Evolutionary conservation across 2,888 invertebrate genomes (phyloP), one percentile per base, ranked within the genome.

Genomic region (Apocheima hispidaria): DNA sequence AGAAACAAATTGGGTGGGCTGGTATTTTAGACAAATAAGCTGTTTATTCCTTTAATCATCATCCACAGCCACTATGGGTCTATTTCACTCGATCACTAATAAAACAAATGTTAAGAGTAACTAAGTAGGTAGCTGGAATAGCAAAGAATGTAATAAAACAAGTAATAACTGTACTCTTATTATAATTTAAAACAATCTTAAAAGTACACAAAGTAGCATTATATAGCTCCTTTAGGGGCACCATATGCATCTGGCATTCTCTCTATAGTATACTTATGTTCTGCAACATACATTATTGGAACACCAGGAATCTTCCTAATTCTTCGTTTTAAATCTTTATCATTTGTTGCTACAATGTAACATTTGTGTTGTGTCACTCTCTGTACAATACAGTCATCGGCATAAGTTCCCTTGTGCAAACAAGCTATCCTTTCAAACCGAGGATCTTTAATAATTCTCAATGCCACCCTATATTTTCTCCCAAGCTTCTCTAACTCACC

Each of bases 221-320:
- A 93, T 74, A 93, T 88, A 59, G 93, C 93, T 64, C 92, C 92
- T 84, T 95, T 96, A 0, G 98, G 98, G 49, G 98, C 98, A 35
- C 99, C 99, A 92, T 98, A 99, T 3, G 99, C 99, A 93, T 99
- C 99, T 1, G 99, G 99, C 99, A 99, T 99, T 82, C 99, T 95
- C 86, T 99, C 99, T 78, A 99, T 99, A 0, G 98, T 97, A 82
- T 97, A 99, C 79, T 96, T 96, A 84, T 98, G 98, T 72, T 98
- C 96, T 0, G 97, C 95, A 43, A 99, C 96, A 93, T 96, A 99
- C 99, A 99, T 99, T 65, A 99, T 99, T 0, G 99, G 99, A 2
- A 99, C 99, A 46, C 99, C 99, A 0, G 99, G 99, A 73, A 99
- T 97, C 92, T 99, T 99, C 58, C 99, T 93, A 69, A 99, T 97